Percentiles rank a stretch among this genome's conserved stretches.
Conservation (phyloP, 2,113 vertebrate genomes). For the Nicator chloris region DNA sequence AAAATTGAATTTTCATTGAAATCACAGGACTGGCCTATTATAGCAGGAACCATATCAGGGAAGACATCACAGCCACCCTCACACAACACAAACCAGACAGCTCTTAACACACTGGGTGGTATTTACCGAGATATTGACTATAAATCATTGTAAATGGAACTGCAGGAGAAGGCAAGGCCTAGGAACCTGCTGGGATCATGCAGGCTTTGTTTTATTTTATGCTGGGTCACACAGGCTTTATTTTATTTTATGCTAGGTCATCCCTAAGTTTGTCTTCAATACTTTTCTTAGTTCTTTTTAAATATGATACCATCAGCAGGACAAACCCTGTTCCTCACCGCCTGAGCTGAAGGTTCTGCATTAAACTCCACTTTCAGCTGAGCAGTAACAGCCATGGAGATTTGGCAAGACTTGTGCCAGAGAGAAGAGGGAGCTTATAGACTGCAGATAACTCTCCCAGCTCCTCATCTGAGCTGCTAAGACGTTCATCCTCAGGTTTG, state of each 20-base stretch:
- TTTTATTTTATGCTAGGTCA: not conserved
- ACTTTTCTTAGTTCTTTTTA: not conserved
- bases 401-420: not conserved
- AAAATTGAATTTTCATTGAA: constrained; percentile 55
- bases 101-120: not conserved
- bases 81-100: not conserved
- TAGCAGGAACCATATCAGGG: not conserved
- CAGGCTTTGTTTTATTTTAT: not conserved
- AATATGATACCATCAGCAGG: not conserved
- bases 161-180: not conserved
- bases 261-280: not conserved
- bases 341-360: not conserved
- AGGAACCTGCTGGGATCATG: not conserved
- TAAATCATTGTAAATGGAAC: not conserved
- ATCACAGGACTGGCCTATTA: not conserved
- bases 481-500: not conserved
- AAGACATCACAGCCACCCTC: not conserved
- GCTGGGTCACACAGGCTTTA: not conserved
- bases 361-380: not conserved
- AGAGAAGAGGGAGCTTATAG: not conserved
- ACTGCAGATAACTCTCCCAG: not conserved
- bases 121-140: not conserved
- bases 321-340: not conserved
- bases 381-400: not conserved
- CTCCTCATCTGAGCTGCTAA: not conserved